Base-by-base conservation (phyloP, 2,113 vertebrate species). In the Lanius collurio region DNA sequence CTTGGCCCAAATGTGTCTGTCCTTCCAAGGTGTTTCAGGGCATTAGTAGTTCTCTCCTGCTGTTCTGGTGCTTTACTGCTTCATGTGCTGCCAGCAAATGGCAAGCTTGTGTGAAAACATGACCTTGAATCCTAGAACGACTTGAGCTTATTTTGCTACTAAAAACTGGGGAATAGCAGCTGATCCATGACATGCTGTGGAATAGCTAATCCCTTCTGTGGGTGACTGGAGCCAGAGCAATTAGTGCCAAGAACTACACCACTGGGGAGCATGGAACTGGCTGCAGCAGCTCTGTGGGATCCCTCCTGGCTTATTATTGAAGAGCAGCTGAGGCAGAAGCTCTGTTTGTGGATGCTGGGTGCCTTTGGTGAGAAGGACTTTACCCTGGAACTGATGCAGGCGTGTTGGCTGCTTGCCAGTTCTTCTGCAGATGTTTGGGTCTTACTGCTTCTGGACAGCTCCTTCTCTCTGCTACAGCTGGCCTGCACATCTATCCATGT, bases 41-140 rank as follows among this genome's bases (percentile, higher is more conserved):
- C 77, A 67, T 84, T 53, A 63, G n/a, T 14, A 37, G 56, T 46
- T 95, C 81, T 69, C 56, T 94, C n/a, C 71, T 83, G 63, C 57
- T 37, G 23, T 84, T 42, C 95, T 85, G 69, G 37, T 88, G 52
- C 42, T 90, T 50, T 44, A 33, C 59, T 53, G 60, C 84, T 95
- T 39, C 17, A 11, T 28, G 57, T 91, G 44, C 69, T 86, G 75
- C 81, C 82, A 80, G 84, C 73, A 69, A 90, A 85, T 57, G 82
- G 83, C 82, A 86, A 70, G 64, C 44, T 79, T 74, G 77, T 35
- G n/a, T 83, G 93, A 94, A 94, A 94, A 83, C 62, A 81, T 9
- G 95, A 97, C 97, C 96, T 98, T 97, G 97, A 97, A 86, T 96
- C 33, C 77, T 85, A 67, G 78, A 86, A 81, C 1, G 35, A 69